Base-by-base conservation (phyloP, 2,113 vertebrate species). In the Microcebus lehilahytsara region DNA sequence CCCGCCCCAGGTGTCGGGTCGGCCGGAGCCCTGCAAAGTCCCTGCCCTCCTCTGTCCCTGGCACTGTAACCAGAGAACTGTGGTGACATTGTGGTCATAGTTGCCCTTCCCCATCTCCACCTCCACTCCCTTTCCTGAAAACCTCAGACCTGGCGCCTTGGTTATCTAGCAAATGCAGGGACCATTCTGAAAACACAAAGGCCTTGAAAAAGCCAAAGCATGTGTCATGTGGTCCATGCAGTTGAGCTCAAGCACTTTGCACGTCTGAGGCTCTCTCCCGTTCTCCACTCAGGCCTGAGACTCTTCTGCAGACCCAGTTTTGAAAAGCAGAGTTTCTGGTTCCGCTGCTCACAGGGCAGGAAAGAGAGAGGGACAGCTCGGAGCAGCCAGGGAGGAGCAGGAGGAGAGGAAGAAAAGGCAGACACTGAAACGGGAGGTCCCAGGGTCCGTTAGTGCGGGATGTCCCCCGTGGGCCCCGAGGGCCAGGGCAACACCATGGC, bases 221-320 rank as follows among this genome's bases (percentile, higher is more conserved):
- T 1, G 1, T 8, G 16, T 37, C 12, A 1, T 0, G 1, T 1
- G 23, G 85, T 49, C 71, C 1, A 0, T 2, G 1, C 23, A 0
- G n/a, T 19, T 27, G 32, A 42, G 14, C 25, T 69, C 32, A 12
- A 30, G 13, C 27, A 2, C 17, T 9, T 25, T 23, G 30, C n/a
- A 81, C 34, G 16, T 20, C 46, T 1, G 58, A 64, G 81, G 22
- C 64, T 27, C 42, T 75, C 32, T 37, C 14, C 53, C 2, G 16
- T 42, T 3, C 40, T 32, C 49, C 40, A 7, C 3, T 0, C 3
- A 16, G 60, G 46, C 71, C 51, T 0, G 2, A 42, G 17, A 34
- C 3, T 37, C 46, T 72, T 37, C 11, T 23, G 12, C 34, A 30
- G 49, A 49, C 49, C 60, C 42, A 8, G 37, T 22, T 34, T 71